A percentile compares a stretch with the other conserved stretches of the same genome.
Evolutionary conservation across 1,140 invertebrate species (phyloP).

Genomic region (Danaus plexippus): DNA sequence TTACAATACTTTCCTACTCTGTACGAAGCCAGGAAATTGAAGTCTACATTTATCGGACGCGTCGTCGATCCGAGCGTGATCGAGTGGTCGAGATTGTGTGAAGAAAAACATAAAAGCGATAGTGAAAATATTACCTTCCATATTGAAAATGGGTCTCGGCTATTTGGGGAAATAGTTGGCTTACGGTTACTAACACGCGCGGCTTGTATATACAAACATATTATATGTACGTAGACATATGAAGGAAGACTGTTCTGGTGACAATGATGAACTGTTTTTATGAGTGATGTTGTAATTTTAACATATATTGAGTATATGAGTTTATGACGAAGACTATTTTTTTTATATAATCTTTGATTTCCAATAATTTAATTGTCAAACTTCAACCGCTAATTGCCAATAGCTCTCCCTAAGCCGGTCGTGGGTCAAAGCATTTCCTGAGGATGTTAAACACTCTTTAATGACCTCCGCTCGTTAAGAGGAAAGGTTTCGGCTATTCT

Average conservation of each 20-base stretch:
- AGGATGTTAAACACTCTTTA: constrained; percentile 50
- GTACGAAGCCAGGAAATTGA: constrained; percentile 24
- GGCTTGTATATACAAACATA: too few relatives aligned
- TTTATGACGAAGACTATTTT: too few relatives aligned
- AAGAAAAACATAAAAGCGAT: constrained; percentile 19
- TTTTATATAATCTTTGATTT: constrained; percentile 9
- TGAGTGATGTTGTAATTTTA: too few relatives aligned
- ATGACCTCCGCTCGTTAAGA: constrained; percentile 51
- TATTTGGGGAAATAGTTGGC: constrained; percentile 4
- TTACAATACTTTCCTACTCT: constrained; percentile 8
- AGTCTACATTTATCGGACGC: constrained; percentile 23
- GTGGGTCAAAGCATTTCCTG: constrained; percentile 25
- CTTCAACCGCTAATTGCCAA: constrained; percentile 28
- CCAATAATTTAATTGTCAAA: constrained; percentile 13
- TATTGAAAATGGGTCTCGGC: constrained; percentile 18
- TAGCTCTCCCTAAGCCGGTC: constrained; percentile 26
- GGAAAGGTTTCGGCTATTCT: constrained; percentile 58
- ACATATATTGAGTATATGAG: too few relatives aligned
- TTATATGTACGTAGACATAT: too few relatives aligned
- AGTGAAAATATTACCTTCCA: constrained; percentile 21
- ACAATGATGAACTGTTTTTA: too few relatives aligned
- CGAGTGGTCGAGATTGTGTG: constrained; percentile 20
- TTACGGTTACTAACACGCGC: too few relatives aligned
- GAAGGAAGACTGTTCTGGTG: too few relatives aligned
- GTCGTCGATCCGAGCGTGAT: constrained; percentile 20